A percentile compares a stretch with the other conserved stretches of the same genome.
phyloP scores from a whole-genome alignment of 2,113 vertebrate species.

The Callipepla squamata region DNA sequence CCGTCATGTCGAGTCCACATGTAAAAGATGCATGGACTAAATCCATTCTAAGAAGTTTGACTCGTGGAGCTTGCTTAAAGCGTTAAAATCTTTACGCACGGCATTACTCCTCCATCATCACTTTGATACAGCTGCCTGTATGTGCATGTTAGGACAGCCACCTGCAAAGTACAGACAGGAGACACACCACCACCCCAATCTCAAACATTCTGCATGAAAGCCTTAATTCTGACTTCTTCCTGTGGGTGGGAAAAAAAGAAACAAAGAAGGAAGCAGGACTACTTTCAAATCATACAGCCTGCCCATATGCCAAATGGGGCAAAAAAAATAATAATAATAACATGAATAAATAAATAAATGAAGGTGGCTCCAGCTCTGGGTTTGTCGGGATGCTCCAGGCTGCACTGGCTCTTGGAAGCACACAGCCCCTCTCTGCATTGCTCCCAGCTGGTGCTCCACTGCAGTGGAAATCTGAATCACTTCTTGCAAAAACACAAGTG shows the following conservation, averaged over 20 bases:
- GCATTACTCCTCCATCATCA: neutral
- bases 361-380: neutral
- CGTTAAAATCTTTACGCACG: neutral
- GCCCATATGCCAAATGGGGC: neutral
- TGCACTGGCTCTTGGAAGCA: neutral
- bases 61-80: neutral
- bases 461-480: rapidly evolving
- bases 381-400: neutral
- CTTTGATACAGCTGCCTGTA: neutral
- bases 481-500: neutral
- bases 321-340: no score
- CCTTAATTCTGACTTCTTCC: neutral
- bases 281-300: neutral
- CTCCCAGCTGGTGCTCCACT: neutral
- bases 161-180: neutral
- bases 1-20: neutral
- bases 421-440: neutral
- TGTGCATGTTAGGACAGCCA: neutral
- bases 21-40: neutral
- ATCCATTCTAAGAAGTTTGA: neutral
- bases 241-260: neutral
- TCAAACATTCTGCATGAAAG: neutral
- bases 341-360: neutral
- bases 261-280: neutral
- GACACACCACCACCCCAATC: neutral